These are phyloP conservation scores for Clistopyga incitator DNA, from an alignment of 2,888 invertebrate species.

Conservation along the genomic window DNA sequence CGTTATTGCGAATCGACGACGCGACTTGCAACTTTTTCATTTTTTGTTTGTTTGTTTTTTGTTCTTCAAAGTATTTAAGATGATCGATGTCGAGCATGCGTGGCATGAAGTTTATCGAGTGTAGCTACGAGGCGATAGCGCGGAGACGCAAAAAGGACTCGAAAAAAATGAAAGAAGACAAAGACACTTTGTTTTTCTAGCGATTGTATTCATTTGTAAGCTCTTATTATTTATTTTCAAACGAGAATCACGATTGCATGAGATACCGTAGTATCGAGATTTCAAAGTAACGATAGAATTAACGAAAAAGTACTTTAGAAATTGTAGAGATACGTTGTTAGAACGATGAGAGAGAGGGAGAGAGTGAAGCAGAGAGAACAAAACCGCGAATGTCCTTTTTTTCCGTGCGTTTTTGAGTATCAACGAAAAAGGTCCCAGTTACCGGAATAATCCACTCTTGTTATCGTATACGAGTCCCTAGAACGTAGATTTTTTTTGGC, in stretches of 20 bases:
- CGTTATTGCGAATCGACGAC: conserved; percentile 31
- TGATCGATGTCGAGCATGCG: conserved; percentile 6
- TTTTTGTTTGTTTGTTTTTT: too few relatives aligned
- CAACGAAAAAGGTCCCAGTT: conserved; percentile 62
- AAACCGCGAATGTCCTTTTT: conserved; percentile 49
- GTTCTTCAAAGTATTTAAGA: conserved; percentile 26
- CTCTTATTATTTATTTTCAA: conserved; percentile 62
- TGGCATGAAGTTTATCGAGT: conserved; percentile 35
- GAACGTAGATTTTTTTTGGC: conserved; percentile 47
- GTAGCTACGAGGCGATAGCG: conserved; percentile 24
- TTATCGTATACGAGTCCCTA: conserved; percentile 59
- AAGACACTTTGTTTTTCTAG: conserved; percentile 59
- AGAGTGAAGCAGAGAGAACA: conserved; percentile 14
- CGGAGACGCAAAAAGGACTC: conserved; percentile 11
- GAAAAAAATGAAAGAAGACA: conserved; percentile 40
- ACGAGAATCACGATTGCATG: conserved; percentile 53
- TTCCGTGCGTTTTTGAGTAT: conserved; percentile 49
- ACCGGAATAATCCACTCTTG: conserved; percentile 58
- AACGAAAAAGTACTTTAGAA: conserved; percentile 40
- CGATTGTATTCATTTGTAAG: conserved; percentile 55
- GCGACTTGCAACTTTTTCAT: neutral
- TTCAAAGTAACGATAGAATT: conserved; percentile 54
- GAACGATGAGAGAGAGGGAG: conserved; percentile 28
- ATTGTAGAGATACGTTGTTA: conserved; percentile 53
- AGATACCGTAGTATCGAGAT: conserved; percentile 39